Evolutionary conservation across 2,113 vertebrate genomes (phyloP).

Genomic region (Hassar affinis): DNA sequence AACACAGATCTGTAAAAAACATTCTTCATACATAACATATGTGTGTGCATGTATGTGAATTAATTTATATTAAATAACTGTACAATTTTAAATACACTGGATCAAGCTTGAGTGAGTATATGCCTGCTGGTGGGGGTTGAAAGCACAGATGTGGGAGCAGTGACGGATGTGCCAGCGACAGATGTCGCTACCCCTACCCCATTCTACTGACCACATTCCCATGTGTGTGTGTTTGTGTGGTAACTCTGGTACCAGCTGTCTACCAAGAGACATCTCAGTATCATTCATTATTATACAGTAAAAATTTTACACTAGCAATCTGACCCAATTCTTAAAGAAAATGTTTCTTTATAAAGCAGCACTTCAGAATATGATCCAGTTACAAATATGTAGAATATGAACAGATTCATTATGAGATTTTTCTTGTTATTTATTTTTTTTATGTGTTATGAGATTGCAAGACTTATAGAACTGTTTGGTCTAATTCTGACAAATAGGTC

Average conservation of each 20-base stretch:
- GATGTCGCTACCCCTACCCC: slow-evolving; percentile 17
- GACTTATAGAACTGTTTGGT: not conserved
- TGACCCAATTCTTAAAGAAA: not conserved
- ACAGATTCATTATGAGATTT: not conserved
- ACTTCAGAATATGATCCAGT: not conserved
- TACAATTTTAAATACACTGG: not conserved
- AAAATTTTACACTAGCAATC: not conserved
- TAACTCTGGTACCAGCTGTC: not conserved
- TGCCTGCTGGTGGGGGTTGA: not conserved
- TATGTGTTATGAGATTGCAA: not conserved
- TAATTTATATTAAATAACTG: not conserved
- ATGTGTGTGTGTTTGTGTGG: slow-evolving; percentile 39
- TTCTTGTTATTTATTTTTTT: not conserved
- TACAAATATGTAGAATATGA: not conserved
- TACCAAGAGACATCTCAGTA: not conserved
- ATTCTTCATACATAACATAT: not conserved
- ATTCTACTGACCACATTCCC: not conserved
- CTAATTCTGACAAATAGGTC: not conserved
- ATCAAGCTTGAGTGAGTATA: not conserved
- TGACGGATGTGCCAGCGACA: slow-evolving; percentile 25
- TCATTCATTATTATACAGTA: not conserved
- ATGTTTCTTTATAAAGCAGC: not conserved
- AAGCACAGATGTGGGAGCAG: slow-evolving; percentile 31
- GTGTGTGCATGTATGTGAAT: not conserved
- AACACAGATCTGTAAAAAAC: not conserved